Evolutionary conservation across 2,113 vertebrate species (phyloP).

Genomic region (Tychaedon coryphoeus): DNA sequence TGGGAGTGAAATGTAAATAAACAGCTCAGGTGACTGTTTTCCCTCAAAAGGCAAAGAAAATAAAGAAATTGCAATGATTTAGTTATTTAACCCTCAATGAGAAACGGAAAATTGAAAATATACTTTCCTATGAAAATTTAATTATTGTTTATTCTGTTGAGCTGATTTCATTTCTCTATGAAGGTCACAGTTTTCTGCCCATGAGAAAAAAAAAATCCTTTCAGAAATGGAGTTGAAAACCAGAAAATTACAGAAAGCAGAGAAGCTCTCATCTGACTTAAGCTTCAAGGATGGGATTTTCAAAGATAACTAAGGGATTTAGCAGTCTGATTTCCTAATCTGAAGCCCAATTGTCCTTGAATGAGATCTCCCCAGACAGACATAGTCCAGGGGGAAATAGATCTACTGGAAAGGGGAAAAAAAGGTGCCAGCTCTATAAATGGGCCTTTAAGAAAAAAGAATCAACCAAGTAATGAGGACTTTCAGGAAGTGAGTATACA

Average conservation of each 20-base stretch:
- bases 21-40: neutral
- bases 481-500: slow-evolving; percentile 5
- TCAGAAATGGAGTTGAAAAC: slow-evolving; percentile 42
- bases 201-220: slow-evolving; percentile 10
- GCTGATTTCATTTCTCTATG: slow-evolving; percentile 29
- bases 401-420: slow-evolving; percentile 15
- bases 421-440: neutral
- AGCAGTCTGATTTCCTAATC: slow-evolving; percentile 52
- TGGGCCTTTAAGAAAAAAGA: neutral
- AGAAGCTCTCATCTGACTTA: slow-evolving; percentile 58
- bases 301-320: slow-evolving; percentile 65
- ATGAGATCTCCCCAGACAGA: slow-evolving; percentile 43
- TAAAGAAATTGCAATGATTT: neutral
- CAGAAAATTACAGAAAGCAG: slow-evolving; percentile 55
- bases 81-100: slow-evolving; percentile 23
- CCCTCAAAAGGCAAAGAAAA: slow-evolving; percentile 23
- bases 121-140: slow-evolving; percentile 21
- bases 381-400: slow-evolving; percentile 23
- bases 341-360: slow-evolving; percentile 55
- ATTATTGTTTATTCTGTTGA: slow-evolving; percentile 42
- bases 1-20: neutral
- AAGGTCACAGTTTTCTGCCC: slow-evolving; percentile 10
- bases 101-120: slow-evolving; percentile 14
- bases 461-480: neutral
- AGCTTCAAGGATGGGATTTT: slow-evolving; percentile 60